Base-by-base conservation (phyloP, 2,797 vertebrate genomes). In the Centropyge bicolor region DNA sequence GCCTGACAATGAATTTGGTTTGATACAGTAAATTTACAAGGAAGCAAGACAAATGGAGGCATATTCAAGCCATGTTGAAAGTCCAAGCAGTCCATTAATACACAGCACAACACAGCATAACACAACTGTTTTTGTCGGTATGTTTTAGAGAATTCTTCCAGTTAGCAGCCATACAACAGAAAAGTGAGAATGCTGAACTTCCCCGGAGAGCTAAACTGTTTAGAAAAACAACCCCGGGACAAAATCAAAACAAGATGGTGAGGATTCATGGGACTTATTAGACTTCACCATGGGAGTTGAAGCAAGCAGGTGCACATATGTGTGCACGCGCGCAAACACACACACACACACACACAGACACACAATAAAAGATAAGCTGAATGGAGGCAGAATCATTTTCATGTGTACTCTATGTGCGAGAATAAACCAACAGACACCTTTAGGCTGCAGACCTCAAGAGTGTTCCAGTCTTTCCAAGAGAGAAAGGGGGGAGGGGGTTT, bases 381-480 rank as follows among this genome's bases (percentile, higher is more conserved):
- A 87, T 70, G 36, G 64, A 87, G 70, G 49, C 70, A 60, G 82
- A 76, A 69, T 76, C 56, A 31, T 68, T 88, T 87, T 84, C 67
- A 74, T 20, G n/a, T 84, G 71, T 81, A 80, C 83, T 76, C 78
- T 81, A 79, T 64, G 79, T 82, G 70, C 49, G 11, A 77, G 80
- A 92, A 86, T 65, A 88, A 85, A 89, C 78, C 76, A 76, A 88
- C 79, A 84, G 76, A 87, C 83, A 87, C 92, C 94, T 95, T 83
- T 46, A 88, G 94, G 94, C 94, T 85, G 78, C 85, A 87, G 83
- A 86, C 74, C 90, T 92, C 89, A 79, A 59, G 89, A 91, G 92
- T 84, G 49, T 83, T 90, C 41, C 61, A 70, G 56, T 77, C 71
- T 84, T 71, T 86, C 66, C 61, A 66, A 67, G 43, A 80, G 74